Evolutionary conservation across 2,797 vertebrate genomes (phyloP).

Genomic region (Odontamblyopus rebecca): DNA sequence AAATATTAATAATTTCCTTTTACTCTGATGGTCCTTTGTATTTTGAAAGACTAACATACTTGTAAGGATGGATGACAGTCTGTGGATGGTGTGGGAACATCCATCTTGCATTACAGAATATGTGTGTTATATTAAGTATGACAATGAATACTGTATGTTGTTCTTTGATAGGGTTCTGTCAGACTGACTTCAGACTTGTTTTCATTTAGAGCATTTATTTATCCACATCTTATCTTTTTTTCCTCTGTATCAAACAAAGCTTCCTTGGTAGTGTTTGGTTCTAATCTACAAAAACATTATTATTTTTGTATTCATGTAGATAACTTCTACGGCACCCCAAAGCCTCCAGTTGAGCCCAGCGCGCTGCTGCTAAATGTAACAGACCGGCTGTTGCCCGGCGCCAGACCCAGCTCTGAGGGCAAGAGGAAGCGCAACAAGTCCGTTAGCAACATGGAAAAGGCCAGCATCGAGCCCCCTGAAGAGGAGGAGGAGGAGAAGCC

Average conservation of each 20-base stretch:
- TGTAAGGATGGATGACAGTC: no score
- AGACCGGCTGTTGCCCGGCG: constrained; percentile 93
- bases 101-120: neutral
- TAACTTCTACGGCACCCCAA: constrained; percentile 98
- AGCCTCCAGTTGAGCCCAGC: constrained; percentile 92
- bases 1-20: neutral
- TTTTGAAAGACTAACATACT: no score
- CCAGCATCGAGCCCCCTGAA: constrained; percentile 91
- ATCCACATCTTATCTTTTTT: neutral
- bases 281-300: neutral
- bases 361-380: constrained; percentile 94
- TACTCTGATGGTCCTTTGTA: neutral
- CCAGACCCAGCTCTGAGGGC: constrained; percentile 92
- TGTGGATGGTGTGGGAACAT: neutral
- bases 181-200: no score
- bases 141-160: neutral
- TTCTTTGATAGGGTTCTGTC: neutral
- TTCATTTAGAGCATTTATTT: neutral
- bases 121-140: neutral
- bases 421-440: constrained; percentile 98
- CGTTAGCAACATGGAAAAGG: constrained; percentile 98
- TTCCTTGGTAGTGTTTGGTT: neutral
- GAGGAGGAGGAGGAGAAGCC: constrained; percentile 96
- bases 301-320: constrained; percentile 72
- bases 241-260: neutral